phyloP scores from a whole-genome alignment of 2,888 invertebrate species.

The Anticlea derivata region DNA sequence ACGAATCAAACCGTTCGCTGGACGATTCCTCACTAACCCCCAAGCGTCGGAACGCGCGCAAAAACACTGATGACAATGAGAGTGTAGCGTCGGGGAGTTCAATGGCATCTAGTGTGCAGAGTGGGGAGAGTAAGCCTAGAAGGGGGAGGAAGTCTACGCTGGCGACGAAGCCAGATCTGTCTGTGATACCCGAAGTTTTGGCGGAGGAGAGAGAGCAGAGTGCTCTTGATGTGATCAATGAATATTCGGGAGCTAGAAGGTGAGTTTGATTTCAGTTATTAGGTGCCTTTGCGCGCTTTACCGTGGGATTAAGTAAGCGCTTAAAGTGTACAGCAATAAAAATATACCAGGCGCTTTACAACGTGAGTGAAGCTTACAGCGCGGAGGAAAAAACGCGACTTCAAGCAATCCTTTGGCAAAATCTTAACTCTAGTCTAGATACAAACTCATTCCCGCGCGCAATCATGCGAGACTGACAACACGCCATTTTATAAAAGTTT shows the following conservation, averaged over 20 bases:
- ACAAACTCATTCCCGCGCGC: too few species aligned
- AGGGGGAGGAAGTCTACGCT: constrained; percentile 64
- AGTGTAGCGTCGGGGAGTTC: constrained; percentile 67
- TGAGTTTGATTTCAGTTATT: constrained; percentile 37
- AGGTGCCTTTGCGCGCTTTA: too few species aligned
- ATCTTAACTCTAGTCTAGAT: too few species aligned
- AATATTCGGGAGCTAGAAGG: constrained; percentile 65
- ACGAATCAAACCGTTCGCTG: constrained; percentile 49
- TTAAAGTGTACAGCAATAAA: too few species aligned
- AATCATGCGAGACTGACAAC: too few species aligned
- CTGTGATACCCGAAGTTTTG: constrained; percentile 73
- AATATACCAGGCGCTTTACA: too few species aligned
- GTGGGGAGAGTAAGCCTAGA: constrained; percentile 49
- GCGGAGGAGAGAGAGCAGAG: constrained; percentile 51
- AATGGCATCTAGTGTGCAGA: constrained; percentile 55
- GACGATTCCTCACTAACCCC: constrained; percentile 60
- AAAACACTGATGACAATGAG: constrained; percentile 62
- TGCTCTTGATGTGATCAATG: constrained; percentile 49
- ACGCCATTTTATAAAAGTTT: too few species aligned
- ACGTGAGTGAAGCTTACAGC: too few species aligned
- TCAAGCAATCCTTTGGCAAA: too few species aligned
- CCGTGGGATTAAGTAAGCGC: too few species aligned
- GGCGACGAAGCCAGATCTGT: constrained; percentile 64
- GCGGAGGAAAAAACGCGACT: too few species aligned
- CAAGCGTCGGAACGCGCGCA: constrained; percentile 50